Evolutionary conservation across 2,888 invertebrate genomes (phyloP).

Genomic region (Protodeltote pygarga): DNA sequence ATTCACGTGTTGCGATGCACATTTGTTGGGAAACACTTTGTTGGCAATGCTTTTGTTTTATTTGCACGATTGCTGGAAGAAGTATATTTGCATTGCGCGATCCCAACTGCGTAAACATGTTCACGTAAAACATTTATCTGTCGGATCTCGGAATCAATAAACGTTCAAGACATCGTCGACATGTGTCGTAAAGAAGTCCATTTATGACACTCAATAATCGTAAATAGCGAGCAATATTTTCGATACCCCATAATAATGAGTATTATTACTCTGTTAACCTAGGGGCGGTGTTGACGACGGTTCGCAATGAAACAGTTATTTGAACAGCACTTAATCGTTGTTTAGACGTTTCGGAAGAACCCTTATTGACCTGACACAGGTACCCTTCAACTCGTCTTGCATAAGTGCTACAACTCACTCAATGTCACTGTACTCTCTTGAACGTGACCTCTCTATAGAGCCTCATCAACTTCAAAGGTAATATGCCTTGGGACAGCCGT

Average conservation of each 20-base stretch:
- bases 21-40: slow-evolving; percentile 51
- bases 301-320: slow-evolving; percentile 34
- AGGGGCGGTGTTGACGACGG: slow-evolving; percentile 14
- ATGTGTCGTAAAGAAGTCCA: slow-evolving; percentile 56
- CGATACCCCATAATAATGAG: slow-evolving; percentile 50
- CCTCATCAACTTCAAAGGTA: slow-evolving; percentile 51
- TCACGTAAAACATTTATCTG: slow-evolving; percentile 32
- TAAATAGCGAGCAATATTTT: slow-evolving; percentile 59
- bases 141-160: slow-evolving; percentile 49
- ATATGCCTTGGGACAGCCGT: slow-evolving; percentile 42
- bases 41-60: slow-evolving; percentile 64
- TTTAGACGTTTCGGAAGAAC: slow-evolving; percentile 39
- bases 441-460: slow-evolving; percentile 48
- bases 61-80: slow-evolving; percentile 43
- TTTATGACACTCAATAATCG: slow-evolving; percentile 64
- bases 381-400: slow-evolving; percentile 42
- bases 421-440: slow-evolving; percentile 39
- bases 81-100: slow-evolving; percentile 19
- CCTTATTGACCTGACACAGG: slow-evolving; percentile 33
- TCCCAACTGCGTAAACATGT: slow-evolving; percentile 28
- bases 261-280: slow-evolving; percentile 36
- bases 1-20: slow-evolving; percentile 57
- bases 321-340: slow-evolving; percentile 37
- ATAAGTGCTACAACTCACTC: slow-evolving; percentile 43
- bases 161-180: slow-evolving; percentile 53